Base-by-base conservation (phyloP, 2,113 vertebrate species). In the Menidia beryllina region DNA sequence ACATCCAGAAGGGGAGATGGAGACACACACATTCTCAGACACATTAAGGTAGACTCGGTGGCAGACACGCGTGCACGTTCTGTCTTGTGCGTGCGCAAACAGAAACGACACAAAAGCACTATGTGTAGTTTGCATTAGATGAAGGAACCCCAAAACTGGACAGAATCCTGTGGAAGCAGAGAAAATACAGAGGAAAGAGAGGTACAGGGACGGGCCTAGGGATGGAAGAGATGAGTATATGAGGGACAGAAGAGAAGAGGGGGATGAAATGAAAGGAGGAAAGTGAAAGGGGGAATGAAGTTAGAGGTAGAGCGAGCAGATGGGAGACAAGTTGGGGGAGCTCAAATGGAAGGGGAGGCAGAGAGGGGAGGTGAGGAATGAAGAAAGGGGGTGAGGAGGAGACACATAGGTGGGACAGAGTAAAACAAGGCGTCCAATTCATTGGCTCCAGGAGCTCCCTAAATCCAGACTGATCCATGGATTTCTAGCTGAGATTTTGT, bases 361-460 rank as follows among this genome's bases (percentile, higher is more conserved):
- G n/a, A n/a, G n/a, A n/a, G 56, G 30, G 43, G 20, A 27, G 23
- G 6, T n/a, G 60, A 59, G 14, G 39, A 45, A 68, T 17, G 56
- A 48, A 27, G 20, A 19, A 38, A 11, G 20, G 23, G 19, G 7
- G 43, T 20, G 61, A 39, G 30, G 56, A 45, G 58, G 70, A 81
- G 67, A 79, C n/a, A 20, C 26, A 47, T 36, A 79, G 67, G 71
- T 69, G 72, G 74, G 75, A 81, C 47, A 5, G 45, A 50, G 59
- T 51, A 72, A 89, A 80, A 92, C 90, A 91, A 92, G 87, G 86
- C 89, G 65, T 85, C 87, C 86, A 87, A 91, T 93, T 92, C 90
- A 92, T 92, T 34, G 74, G 85, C 72, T 75, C 81, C 81, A 79
- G 80, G 68, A 88, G 85, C 85, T 87, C 86, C 76, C 36, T 85